Evolutionary conservation across 2,888 invertebrate genomes (phyloP), one percentile per base, ranked within the genome.

Genomic region (Erebia palarica): DNA sequence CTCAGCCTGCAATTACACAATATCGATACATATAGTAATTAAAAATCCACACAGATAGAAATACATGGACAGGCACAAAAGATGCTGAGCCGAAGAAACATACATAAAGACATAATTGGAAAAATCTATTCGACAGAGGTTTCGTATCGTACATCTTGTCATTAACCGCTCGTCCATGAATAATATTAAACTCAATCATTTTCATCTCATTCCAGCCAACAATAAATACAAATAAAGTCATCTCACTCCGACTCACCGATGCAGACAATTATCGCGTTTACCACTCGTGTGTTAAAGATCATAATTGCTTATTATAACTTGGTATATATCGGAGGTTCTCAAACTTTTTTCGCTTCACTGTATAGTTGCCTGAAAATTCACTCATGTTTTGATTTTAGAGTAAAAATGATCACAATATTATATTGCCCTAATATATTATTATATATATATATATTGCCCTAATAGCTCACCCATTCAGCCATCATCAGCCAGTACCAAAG

Each of bases 101-200:
- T 27, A 27, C 27, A 27, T 27, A 27, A 27, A n/a, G 7, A n/a
- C n/a, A 14, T 61, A 18, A 21, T 47, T 49, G 63, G 63, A 63
- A n/a, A 49, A 49, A 14, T 63, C 63, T 14, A 63, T 63, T 49
- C 14, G 49, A 21, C 49, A 14, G 2, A 8, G 47, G 63, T 63
- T 14, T 10, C 5, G 63, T 61, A 61, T 61, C 63, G 63, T 63
- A 63, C 49, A 49, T 63, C 49, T 71, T 75, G 76, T 77, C 76
- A 74, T 77, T 78, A 76, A 77, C 76, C 78, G 76, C 80, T 81
- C 65, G 81, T 58, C 77, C 82, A 86, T 85, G 88, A 89, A 89
- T 88, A 87, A 86, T 87, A 85, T 86, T 86, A 88, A 86, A 84
- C 85, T 82, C 83, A 83, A 80, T 82, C 81, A 80, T 78, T 81